Evolutionary conservation across 2,888 invertebrate genomes (phyloP), one percentile per base, ranked within the genome.

Genomic region (Caenorhabditis japonica): DNA sequence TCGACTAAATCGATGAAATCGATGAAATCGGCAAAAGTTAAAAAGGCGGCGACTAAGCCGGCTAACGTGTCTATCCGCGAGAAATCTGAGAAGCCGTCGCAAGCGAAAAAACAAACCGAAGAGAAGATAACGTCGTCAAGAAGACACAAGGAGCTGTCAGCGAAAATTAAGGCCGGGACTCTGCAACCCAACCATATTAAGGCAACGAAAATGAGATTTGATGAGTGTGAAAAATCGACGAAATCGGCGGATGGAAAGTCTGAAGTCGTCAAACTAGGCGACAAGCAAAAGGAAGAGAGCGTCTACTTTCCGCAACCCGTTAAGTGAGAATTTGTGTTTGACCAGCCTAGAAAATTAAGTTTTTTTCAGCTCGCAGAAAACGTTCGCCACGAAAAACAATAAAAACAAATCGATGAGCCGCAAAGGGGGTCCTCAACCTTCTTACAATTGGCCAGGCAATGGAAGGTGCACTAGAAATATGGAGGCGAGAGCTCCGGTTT

Each of bases 381-480:
- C n/a, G n/a, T 30, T 30, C 30, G 10, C 30, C 30, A n/a, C 30
- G 30, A 30, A 30, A 30, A 30, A 7, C 30, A 30, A 30, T 30
- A 15, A n/a, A n/a, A 15, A 13, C 15, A 36, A 12, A 17, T 25
- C 12, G 51, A 10, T 8, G 34, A 59, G 27, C 38, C 25, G 4
- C 23, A 10, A 19, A 36, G 36, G 7, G 5, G 21, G 30, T 39
- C 53, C 21, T 5, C 17, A 46, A 13, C 7, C 23, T 15, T 12
- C 47, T 15, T 53, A 72, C 38, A 34, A 49, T n/a, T 72, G 64
- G 13, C 72, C 72, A 10, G 72, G 72, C 8, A 8, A 33, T n/a
- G 72, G 72, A 15, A 34, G 30, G 21, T 56, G 49, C 38, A 49
- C 70, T 5, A 41, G 71, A 21, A 39, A 19, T 10, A 61, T 61